phyloP scores from a whole-genome alignment of 2,113 vertebrate species.

The Spea multiplicata region DNA sequence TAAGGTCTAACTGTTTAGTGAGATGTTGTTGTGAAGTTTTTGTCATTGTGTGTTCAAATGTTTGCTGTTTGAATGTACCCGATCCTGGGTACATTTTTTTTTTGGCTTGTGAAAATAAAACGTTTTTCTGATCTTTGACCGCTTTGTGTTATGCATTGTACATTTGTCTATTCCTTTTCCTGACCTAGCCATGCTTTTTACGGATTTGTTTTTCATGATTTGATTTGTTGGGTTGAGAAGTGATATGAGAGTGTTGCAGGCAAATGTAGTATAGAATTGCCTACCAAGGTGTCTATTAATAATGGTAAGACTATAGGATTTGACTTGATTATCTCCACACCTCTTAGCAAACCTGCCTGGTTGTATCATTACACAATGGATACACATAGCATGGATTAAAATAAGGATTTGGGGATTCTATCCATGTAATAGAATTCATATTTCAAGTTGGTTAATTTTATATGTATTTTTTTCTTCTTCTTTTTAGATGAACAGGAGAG shows the following conservation, averaged over 20 bases:
- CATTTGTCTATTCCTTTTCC: background rate
- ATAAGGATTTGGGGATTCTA: too few species aligned
- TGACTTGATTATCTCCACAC: background rate
- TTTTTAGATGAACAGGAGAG: conserved; percentile 63
- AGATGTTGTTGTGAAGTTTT: too few species aligned
- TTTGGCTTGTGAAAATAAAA: background rate
- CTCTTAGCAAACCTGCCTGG: background rate
- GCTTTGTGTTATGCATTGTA: background rate
- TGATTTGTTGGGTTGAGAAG: background rate
- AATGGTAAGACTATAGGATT: background rate
- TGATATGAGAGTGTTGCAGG: background rate
- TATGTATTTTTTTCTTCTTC: background rate
- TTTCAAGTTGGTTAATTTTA: background rate
- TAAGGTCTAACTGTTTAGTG: too few species aligned
- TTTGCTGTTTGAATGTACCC: conserved; percentile 2
- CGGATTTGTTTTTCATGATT: background rate
- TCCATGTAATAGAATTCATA: too few species aligned
- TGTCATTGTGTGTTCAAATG: background rate
- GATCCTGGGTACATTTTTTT: background rate
- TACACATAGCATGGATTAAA: background rate
- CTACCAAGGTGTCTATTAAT: too few species aligned
- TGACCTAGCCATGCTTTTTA: background rate
- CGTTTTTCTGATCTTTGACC: background rate
- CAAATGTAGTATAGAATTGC: background rate
- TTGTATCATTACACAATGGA: background rate